Percentiles rank a stretch among this genome's conserved stretches.
These are phyloP conservation scores for Sciurus carolinensis DNA, from an alignment of 2,797 vertebrate species.

Conservation along the genomic window DNA sequence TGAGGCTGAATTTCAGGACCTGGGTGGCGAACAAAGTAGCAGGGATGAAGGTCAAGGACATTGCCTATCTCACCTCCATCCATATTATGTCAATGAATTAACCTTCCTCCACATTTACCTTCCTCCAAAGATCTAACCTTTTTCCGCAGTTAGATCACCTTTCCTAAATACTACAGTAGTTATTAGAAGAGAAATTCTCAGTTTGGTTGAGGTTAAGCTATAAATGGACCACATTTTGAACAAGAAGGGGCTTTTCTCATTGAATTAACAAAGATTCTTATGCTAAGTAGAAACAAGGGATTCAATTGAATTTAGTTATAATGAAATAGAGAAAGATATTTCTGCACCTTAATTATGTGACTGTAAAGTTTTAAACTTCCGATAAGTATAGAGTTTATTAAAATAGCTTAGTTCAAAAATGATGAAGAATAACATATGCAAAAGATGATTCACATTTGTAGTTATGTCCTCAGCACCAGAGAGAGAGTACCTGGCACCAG, in stretches of 20 bases:
- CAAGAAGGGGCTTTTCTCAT: neutral
- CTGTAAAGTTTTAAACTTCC: constrained; percentile 1
- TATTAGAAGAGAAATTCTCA: neutral
- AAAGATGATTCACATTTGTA: neutral
- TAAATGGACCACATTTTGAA: constrained; percentile 32
- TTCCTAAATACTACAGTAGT: neutral
- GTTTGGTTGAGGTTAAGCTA: neutral
- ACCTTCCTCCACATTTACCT: neutral
- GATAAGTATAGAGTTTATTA: constrained; percentile 21
- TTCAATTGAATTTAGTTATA: neutral
- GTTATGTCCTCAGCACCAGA: neutral
- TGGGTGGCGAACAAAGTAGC: neutral
- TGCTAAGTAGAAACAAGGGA: neutral
- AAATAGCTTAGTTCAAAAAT: neutral
- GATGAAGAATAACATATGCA: constrained; percentile 30
- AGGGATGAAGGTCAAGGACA: neutral
- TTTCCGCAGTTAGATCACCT: neutral
- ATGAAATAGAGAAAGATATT: neutral
- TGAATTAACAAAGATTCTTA: constrained; percentile 19
- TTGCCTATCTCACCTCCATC: neutral
- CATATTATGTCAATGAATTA: neutral
- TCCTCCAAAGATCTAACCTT: too few species aligned
- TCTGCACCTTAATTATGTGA: neutral
- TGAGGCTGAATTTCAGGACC: neutral
- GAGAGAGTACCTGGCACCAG: neutral